Evolutionary conservation across 1,140 invertebrate species (phyloP).

Genomic region (Meteorus sp.): DNA sequence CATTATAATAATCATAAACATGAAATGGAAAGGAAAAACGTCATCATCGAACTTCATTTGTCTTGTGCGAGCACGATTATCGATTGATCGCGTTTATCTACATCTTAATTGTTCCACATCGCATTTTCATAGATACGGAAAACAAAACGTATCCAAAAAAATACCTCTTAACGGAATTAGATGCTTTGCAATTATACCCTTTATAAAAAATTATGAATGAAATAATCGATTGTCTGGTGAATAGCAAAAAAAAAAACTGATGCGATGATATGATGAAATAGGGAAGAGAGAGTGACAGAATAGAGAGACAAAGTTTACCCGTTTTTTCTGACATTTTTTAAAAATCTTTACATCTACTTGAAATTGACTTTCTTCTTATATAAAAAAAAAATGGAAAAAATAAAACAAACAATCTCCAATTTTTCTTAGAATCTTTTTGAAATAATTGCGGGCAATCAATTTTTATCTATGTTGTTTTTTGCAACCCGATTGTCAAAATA

Average conservation of each 20-base stretch:
- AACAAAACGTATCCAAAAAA: neutral
- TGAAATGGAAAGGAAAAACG: too few relatives aligned
- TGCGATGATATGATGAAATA: neutral
- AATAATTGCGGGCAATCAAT: neutral
- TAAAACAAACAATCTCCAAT: too few relatives aligned
- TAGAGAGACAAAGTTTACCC: too few relatives aligned
- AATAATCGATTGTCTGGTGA: too few relatives aligned
- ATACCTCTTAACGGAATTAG: neutral
- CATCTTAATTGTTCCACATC: neutral
- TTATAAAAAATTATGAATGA: neutral
- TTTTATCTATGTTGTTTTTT: neutral
- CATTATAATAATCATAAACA: too few relatives aligned
- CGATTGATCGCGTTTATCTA: slow-evolving; percentile 7
- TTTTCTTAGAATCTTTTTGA: too few relatives aligned
- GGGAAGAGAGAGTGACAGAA: neutral
- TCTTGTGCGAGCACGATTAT: too few relatives aligned
- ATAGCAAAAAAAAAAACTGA: too few relatives aligned
- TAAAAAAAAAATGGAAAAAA: too few relatives aligned
- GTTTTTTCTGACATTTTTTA: slow-evolving; percentile 1
- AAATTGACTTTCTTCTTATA: neutral
- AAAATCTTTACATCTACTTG: slow-evolving; percentile 3
- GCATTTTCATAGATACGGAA: neutral
- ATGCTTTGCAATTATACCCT: neutral
- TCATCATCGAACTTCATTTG: too few relatives aligned
- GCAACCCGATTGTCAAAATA: neutral